These are phyloP conservation scores for Aphodius granarius DNA, from an alignment of 2,888 invertebrate species.

Conservation along the genomic window DNA sequence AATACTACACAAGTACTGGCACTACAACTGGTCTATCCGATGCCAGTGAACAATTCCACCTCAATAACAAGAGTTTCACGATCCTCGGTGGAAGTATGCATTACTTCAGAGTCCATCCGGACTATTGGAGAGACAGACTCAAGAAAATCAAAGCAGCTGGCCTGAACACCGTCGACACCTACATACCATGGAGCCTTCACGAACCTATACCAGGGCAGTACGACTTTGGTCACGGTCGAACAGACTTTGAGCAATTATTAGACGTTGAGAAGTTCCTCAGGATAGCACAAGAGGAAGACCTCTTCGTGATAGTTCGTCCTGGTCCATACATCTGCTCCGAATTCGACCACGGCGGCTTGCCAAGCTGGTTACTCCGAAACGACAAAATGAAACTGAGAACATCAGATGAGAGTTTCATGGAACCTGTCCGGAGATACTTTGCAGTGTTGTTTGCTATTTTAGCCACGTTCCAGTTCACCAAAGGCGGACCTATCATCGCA, in stretches of 20 bases:
- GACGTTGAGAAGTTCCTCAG: slow-evolving; percentile 66
- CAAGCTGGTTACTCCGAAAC: slow-evolving; percentile 44
- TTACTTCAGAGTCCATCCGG: slow-evolving; percentile 79
- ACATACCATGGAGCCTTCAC: slow-evolving; percentile 89
- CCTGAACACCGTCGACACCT: slow-evolving; percentile 80
- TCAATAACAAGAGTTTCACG: background rate
- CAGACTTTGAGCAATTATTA: slow-evolving; percentile 64
- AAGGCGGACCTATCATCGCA: slow-evolving; percentile 84
- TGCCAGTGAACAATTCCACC: background rate
- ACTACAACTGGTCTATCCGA: background rate
- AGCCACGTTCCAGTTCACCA: slow-evolving; percentile 58
- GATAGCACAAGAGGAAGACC: slow-evolving; percentile 72
- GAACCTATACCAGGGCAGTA: slow-evolving; percentile 67
- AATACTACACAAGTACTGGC: background rate
- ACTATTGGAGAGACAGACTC: slow-evolving; percentile 78
- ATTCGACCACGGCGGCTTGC: slow-evolving; percentile 63
- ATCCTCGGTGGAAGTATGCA: slow-evolving; percentile 67
- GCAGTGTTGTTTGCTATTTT: slow-evolving; percentile 55
- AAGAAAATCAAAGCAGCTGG: slow-evolving; percentile 79
- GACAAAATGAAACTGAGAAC: slow-evolving; percentile 52
- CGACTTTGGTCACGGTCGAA: slow-evolving; percentile 60
- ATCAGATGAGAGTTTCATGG: slow-evolving; percentile 46
- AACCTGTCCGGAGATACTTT: slow-evolving; percentile 56
- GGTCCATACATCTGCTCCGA: slow-evolving; percentile 93
- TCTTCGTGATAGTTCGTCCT: slow-evolving; percentile 77